phyloP scores from a whole-genome alignment of 2,888 invertebrate species.

The Sesamia inferens region DNA sequence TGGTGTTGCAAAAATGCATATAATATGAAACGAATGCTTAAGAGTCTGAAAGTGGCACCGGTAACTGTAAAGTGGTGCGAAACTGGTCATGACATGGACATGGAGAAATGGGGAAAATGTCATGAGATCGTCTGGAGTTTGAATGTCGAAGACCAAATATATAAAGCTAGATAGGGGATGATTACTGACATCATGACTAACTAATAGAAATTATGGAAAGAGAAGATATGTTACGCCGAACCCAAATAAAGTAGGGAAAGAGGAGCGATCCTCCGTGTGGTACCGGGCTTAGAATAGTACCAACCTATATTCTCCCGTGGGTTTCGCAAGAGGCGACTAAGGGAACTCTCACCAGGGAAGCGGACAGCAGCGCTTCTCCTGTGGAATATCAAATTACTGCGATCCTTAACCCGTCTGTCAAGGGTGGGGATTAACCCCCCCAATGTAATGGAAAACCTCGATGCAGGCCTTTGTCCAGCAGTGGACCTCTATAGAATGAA shows the following conservation, averaged over 20 bases:
- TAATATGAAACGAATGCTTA: background rate
- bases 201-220: background rate
- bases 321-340: no score
- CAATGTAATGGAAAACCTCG: no score
- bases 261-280: background rate
- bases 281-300: no score
- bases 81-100: background rate
- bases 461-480: no score
- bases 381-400: no score
- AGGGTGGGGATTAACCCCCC: no score
- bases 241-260: fast-evolving
- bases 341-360: no score
- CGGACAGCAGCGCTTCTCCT: no score
- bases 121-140: background rate
- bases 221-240: background rate
- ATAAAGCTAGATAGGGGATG: background rate
- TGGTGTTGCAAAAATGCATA: background rate
- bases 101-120: background rate
- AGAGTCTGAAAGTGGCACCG: background rate
- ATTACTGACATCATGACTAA: background rate
- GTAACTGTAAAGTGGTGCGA: background rate
- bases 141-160: background rate
- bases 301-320: no score
- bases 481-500: no score
- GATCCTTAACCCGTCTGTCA: no score